These are phyloP conservation scores for Gila orcuttii DNA, from an alignment of 2,113 vertebrate genomes.

Conservation along the genomic window DNA sequence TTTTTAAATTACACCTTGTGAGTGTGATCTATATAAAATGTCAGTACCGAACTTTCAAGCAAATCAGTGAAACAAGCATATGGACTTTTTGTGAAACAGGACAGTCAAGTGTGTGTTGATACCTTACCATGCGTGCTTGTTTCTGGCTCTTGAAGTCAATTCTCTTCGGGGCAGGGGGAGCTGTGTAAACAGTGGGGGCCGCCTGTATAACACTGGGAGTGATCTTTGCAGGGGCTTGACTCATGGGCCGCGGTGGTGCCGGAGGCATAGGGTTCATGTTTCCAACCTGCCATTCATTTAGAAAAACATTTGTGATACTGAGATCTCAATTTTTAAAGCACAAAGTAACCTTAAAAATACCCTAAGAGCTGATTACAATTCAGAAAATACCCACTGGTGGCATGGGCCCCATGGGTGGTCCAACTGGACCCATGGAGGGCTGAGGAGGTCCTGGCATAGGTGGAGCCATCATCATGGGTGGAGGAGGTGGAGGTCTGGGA, in stretches of 20 bases:
- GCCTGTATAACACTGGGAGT: slow-evolving; percentile 81
- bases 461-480: slow-evolving; percentile 86
- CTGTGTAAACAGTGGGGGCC: slow-evolving; percentile 81
- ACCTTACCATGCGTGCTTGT: slow-evolving; percentile 76
- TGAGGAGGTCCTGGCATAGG: slow-evolving; percentile 77
- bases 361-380: neutral
- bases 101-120: neutral
- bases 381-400: slow-evolving; percentile 63
- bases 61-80: too few relatives aligned
- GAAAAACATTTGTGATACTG: neutral
- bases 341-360: neutral
- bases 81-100: neutral
- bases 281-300: slow-evolving; percentile 62
- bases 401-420: slow-evolving; percentile 72
- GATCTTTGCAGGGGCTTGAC: slow-evolving; percentile 66
- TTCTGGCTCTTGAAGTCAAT: slow-evolving; percentile 71
- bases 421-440: slow-evolving; percentile 70
- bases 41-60: too few relatives aligned
- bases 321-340: neutral
- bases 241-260: slow-evolving; percentile 60
- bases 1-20: too few relatives aligned
- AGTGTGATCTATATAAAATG: too few relatives aligned
- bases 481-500: slow-evolving; percentile 84
- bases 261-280: slow-evolving; percentile 71
- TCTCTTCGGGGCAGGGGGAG: slow-evolving; percentile 73